A percentile compares a stretch with the other conserved stretches of the same genome.
Conservation (phyloP, 1,140 invertebrate genomes). For the Panagrolaimus sp. region DNA sequence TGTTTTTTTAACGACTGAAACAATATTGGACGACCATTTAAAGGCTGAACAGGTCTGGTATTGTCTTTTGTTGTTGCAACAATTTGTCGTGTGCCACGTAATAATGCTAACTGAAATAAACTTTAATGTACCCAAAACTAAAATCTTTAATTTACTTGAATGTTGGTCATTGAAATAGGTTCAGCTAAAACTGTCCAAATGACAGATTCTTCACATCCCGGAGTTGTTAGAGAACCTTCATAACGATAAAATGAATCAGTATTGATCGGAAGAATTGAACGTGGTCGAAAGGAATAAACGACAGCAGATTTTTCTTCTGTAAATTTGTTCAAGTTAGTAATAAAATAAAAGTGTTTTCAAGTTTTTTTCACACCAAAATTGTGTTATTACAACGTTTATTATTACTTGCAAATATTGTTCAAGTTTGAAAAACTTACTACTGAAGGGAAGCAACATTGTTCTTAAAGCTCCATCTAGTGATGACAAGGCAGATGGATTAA, state of each 20-base stretch:
- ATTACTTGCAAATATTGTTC: too few species aligned
- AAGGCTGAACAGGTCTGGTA: neutral
- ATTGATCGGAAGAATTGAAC: constrained; percentile 35
- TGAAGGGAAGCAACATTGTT: neutral
- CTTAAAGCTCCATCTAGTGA: neutral
- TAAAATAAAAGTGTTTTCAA: too few species aligned
- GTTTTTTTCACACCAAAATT: too few species aligned
- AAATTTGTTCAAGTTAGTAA: too few species aligned
- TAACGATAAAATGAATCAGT: constrained; percentile 67
- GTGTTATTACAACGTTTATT: too few species aligned
- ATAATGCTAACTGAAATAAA: neutral
- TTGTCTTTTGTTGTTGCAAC: neutral
- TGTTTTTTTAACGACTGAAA: constrained; percentile 32
- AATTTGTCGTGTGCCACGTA: neutral
- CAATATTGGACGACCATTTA: constrained; percentile 27
- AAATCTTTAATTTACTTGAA: constrained; percentile 36
- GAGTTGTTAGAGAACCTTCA: constrained; percentile 80
- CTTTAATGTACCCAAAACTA: too few species aligned
- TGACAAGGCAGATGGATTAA: constrained; percentile 18
- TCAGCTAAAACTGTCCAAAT: constrained; percentile 79
- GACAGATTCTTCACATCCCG: constrained; percentile 79
- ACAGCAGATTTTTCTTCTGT: too few species aligned
- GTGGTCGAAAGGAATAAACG: constrained; percentile 25
- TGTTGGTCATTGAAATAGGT: constrained; percentile 33
- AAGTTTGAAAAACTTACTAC: constrained; percentile 13